Conservation (phyloP, 2,888 invertebrate species). For the Drosophila maculinotata region DNA sequence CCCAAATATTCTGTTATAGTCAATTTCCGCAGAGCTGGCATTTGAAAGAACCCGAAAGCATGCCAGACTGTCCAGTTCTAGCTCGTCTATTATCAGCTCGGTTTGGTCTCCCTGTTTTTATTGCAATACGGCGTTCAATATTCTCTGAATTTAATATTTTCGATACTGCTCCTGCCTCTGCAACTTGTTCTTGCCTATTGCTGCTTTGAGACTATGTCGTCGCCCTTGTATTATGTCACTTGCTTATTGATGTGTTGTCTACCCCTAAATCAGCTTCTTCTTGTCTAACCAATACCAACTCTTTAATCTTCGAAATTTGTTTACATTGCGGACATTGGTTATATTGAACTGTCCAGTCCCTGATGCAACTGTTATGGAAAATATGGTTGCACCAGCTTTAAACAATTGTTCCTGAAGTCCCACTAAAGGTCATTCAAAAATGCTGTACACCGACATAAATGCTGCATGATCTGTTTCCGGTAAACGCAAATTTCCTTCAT, state of each 20-base stretch:
- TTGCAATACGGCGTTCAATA: too few relatives aligned
- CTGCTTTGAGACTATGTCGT: constrained; percentile 1
- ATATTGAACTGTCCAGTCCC: not conserved
- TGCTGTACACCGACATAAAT: too few relatives aligned
- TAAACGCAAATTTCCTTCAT: too few relatives aligned
- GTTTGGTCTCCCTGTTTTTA: too few relatives aligned
- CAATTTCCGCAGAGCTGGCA: not conserved
- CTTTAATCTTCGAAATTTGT: not conserved
- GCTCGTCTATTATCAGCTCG: not conserved
- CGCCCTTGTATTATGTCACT: not conserved
- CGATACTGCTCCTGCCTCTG: not conserved
- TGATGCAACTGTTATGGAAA: not conserved
- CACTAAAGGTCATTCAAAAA: not conserved
- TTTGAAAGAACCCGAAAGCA: not conserved
- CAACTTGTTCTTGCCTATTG: not conserved
- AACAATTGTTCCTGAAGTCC: not conserved
- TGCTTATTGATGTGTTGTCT: not conserved
- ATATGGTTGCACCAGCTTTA: not conserved
- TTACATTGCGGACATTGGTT: constrained; percentile 1
- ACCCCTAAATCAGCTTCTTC: not conserved
- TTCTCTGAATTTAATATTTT: too few relatives aligned
- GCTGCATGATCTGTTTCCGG: too few relatives aligned
- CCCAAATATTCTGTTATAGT: not conserved
- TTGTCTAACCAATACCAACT: too few relatives aligned
- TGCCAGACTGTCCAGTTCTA: not conserved